Conservation (phyloP, 2,888 invertebrate genomes). For the Gisinianus flammeolus region DNA sequence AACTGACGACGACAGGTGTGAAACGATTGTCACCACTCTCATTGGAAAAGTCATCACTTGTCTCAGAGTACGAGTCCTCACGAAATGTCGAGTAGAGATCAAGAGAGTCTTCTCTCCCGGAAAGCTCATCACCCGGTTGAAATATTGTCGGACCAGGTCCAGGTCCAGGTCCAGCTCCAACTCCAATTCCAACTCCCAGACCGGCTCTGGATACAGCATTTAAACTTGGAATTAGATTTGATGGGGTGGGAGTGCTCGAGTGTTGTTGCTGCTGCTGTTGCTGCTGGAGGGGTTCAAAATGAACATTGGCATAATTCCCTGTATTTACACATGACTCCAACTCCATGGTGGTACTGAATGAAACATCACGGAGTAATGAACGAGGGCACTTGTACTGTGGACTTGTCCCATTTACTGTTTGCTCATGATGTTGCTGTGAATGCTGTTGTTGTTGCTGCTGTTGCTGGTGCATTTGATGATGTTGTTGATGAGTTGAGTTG, state of each 20-base stretch:
- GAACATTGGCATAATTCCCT: conserved; percentile 73
- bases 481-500: neutral
- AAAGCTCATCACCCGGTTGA: conserved; percentile 60
- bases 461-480: conserved; percentile 41
- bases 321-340: conserved; percentile 71
- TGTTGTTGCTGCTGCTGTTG: no score
- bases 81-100: conserved; percentile 68
- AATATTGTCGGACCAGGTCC: conserved; percentile 25
- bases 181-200: neutral
- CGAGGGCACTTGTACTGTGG: conserved; percentile 56
- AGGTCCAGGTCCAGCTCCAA: conserved; percentile 9
- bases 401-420: conserved; percentile 35
- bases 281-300: conserved; percentile 71
- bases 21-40: conserved; percentile 58
- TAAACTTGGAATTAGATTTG: conserved; percentile 17
- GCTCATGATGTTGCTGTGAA: no score
- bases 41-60: conserved; percentile 62
- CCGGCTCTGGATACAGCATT: no score
- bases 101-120: conserved; percentile 67
- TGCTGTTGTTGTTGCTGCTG: conserved; percentile 46
- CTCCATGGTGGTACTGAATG: conserved; percentile 65
- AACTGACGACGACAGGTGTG: conserved; percentile 39
- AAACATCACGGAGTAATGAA: conserved; percentile 66
- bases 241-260: no score
- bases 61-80: conserved; percentile 68